Evolutionary conservation across 2,113 vertebrate genomes (phyloP).

Genomic region (Noturus placidus): DNA sequence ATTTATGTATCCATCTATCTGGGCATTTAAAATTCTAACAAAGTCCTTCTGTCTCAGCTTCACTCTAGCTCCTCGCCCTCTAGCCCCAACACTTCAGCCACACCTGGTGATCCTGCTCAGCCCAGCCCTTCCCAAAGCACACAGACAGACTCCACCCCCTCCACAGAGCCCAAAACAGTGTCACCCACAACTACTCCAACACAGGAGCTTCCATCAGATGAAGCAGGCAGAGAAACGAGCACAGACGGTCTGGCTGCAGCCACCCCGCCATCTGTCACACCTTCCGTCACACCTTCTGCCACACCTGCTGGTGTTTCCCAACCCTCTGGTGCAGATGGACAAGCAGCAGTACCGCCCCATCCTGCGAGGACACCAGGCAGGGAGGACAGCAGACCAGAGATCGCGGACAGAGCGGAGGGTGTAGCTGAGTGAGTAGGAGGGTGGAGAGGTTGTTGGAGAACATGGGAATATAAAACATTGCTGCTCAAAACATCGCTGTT

Average conservation of each 20-base stretch:
- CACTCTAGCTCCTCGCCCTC: conserved; percentile 58
- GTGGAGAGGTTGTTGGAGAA: not conserved
- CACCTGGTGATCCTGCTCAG: conserved; percentile 42
- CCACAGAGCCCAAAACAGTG: conserved; percentile 33
- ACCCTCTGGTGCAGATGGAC: conserved; percentile 60
- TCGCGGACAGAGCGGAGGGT: conserved; percentile 40
- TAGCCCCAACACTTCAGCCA: conserved; percentile 52
- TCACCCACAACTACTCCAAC: conserved; percentile 32
- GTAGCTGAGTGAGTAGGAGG: conserved; percentile 47
- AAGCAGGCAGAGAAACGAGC: conserved; percentile 39
- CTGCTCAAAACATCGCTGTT: not conserved
- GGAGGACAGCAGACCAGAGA: conserved; percentile 65
- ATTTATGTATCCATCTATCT: no score
- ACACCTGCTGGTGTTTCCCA: conserved; percentile 38
- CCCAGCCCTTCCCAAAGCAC: conserved; percentile 44
- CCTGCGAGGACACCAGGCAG: conserved; percentile 73
- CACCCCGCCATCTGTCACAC: conserved; percentile 56
- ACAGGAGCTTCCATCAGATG: conserved; percentile 44
- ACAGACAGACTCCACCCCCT: conserved; percentile 20
- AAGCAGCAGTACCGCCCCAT: conserved; percentile 67
- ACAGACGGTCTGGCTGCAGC: conserved; percentile 24
- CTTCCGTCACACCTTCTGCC: conserved; percentile 61
- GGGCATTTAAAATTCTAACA: not conserved
- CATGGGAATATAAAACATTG: not conserved
- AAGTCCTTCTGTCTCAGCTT: conserved; percentile 59